Conservation (phyloP, 2,113 vertebrate species). For the Empidonax traillii region DNA sequence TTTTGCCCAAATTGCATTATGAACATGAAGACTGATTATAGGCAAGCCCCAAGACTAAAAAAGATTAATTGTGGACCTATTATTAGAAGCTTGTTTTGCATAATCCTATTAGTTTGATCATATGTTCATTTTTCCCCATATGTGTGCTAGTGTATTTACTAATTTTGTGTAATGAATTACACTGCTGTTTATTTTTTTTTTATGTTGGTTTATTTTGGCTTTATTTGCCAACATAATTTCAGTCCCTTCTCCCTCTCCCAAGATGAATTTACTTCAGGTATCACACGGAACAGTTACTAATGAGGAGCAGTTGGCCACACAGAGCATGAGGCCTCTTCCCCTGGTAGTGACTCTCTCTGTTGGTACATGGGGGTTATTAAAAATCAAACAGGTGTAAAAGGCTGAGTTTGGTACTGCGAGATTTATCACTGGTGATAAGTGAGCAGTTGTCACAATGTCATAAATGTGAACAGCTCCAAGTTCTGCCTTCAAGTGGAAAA, state of each 20-base stretch:
- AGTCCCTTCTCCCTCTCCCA: neutral
- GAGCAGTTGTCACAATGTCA: neutral
- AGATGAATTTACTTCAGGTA: neutral
- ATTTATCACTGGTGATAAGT: neutral
- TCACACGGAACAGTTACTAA: neutral
- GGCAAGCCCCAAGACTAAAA: conserved; percentile 24
- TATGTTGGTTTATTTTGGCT: neutral
- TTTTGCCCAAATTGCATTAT: conserved; percentile 42
- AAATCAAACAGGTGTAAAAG: neutral
- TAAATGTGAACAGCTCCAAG: neutral
- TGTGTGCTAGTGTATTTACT: neutral
- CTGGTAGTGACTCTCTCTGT: neutral
- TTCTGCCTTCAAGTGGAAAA: neutral
- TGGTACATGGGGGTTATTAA: neutral
- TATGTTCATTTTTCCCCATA: conserved; percentile 10
- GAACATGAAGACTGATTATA: conserved; percentile 44
- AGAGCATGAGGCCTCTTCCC: neutral
- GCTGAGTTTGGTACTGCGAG: neutral
- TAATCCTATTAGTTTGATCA: conserved; percentile 50
- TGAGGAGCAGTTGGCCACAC: neutral
- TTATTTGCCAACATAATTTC: neutral
- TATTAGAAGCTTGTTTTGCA: conserved; percentile 56
- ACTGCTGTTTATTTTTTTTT: neutral
- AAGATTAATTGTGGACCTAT: conserved; percentile 58
- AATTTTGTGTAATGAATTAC: neutral